These are phyloP conservation scores for Apodemia zela DNA, from an alignment of 2,888 invertebrate species.

Conservation along the genomic window DNA sequence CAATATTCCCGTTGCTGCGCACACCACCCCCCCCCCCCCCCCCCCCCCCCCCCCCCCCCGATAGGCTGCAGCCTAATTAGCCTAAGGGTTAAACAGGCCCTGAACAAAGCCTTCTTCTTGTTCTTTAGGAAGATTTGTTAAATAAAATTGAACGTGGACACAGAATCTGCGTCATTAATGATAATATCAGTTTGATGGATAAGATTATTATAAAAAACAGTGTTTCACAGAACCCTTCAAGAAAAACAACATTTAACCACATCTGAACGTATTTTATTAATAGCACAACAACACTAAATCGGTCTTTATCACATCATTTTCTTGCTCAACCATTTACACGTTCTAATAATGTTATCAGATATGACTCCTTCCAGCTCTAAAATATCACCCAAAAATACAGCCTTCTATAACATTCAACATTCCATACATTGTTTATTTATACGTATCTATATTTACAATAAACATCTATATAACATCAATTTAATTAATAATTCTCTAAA, in stretches of 20 bases:
- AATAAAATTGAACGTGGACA: too few relatives aligned
- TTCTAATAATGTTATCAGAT: conserved; percentile 66
- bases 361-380: conserved; percentile 65
- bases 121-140: too few relatives aligned
- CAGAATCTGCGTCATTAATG: too few relatives aligned
- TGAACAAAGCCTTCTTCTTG: too few relatives aligned
- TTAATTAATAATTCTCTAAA: conserved; percentile 78
- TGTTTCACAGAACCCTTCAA: not conserved
- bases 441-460: conserved; percentile 70
- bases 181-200: too few relatives aligned
- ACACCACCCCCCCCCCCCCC: too few relatives aligned
- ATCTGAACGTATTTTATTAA: conserved; percentile 78
- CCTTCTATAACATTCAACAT: conserved; percentile 74
- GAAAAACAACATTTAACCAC: conserved; percentile 49
- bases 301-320: conserved; percentile 72
- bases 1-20: too few relatives aligned
- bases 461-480: conserved; percentile 80
- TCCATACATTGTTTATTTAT: conserved; percentile 57
- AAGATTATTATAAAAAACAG: too few relatives aligned
- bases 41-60: too few relatives aligned
- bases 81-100: too few relatives aligned
- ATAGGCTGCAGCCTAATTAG: too few relatives aligned
- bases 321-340: conserved; percentile 44
- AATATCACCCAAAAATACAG: conserved; percentile 80
- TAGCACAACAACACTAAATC: conserved; percentile 79